Evolutionary conservation across 2,797 vertebrate species (phyloP).

Genomic region (Sphenopsis melanotis): DNA sequence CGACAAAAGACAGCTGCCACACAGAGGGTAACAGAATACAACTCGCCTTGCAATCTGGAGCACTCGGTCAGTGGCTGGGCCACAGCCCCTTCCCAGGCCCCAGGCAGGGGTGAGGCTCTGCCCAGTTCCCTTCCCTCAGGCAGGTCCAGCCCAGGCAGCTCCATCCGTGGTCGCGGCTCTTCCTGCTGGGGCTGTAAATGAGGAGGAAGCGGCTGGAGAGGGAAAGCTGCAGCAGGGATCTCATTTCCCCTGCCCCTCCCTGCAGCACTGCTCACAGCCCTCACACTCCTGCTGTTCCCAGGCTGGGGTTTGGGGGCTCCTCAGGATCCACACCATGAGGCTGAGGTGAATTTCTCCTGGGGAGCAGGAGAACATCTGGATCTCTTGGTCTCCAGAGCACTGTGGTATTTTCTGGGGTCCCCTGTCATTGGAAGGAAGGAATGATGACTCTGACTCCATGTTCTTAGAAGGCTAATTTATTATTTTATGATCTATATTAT

Average conservation of each 20-base stretch:
- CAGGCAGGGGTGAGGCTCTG: fast-evolving
- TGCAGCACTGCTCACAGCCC: background rate
- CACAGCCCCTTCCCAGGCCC: background rate
- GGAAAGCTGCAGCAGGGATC: background rate
- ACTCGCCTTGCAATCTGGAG: too few species aligned
- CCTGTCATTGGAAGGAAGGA: too few species aligned
- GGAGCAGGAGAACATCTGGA: fast-evolving
- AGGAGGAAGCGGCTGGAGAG: background rate
- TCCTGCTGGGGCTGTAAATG: background rate
- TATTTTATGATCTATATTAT: too few species aligned
- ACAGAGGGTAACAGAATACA: too few species aligned
- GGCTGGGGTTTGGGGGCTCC: background rate
- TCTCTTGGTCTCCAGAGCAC: fast-evolving
- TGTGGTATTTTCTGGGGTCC: too few species aligned
- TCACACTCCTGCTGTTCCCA: background rate
- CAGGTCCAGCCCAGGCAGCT: background rate
- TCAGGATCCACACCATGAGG: fast-evolving
- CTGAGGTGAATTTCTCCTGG: fast-evolving
- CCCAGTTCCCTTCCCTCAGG: fast-evolving
- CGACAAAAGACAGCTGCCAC: too few species aligned
- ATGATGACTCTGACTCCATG: too few species aligned
- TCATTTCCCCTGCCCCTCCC: background rate
- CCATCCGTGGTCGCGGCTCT: fast-evolving
- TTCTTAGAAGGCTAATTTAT: too few species aligned
- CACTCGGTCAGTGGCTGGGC: fast-evolving